Evolutionary conservation across 2,888 invertebrate species (phyloP), one percentile per base, ranked within the genome.

Genomic region (Prosopocoilus inquinatus): DNA sequence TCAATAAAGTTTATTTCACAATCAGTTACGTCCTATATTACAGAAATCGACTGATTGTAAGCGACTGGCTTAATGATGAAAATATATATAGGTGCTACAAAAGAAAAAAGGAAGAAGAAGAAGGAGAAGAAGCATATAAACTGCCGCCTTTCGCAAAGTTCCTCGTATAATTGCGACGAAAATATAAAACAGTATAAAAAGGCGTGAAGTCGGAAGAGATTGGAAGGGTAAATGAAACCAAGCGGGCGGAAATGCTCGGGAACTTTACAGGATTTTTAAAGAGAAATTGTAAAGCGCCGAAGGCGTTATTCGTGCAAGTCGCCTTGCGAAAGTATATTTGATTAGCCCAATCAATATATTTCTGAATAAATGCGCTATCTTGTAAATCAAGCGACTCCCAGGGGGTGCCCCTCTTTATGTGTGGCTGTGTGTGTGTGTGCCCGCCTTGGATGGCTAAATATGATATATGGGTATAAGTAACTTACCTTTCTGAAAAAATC

Each of bases 271-370:
- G 61, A 63, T 65, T 64, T 64, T 63, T 64, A 59, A 63, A 60
- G 61, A 28, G 20, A 64, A 67, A 64, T 61, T 64, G 66, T 58
- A 62, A 64, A 62, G 60, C 56, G 61, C 65, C 57, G 50, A 50
- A 55, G 59, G 65, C 63, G 56, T 58, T 61, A 60, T 60, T 59
- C 60, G 47, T 53, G 54, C 58, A 57, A 62, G 55, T 62, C 13
- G 35, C 56, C 58, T n/a, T 28, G 50, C 39, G 56, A 55, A 58
- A 61, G 62, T 64, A 59, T 62, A 65, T 65, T 66, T 67, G 67
- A 68, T 68, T 68, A 68, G 66, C 59, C 57, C 67, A 68, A 68
- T 68, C 68, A 67, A 68, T 68, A 67, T 59, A 60, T 63, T 63
- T 61, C 60, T 62, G 49, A 52, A 52, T 52, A 52, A 52, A 36